Evolutionary conservation across 1,140 invertebrate genomes (phyloP).

Genomic region (Ectropis grisescens): DNA sequence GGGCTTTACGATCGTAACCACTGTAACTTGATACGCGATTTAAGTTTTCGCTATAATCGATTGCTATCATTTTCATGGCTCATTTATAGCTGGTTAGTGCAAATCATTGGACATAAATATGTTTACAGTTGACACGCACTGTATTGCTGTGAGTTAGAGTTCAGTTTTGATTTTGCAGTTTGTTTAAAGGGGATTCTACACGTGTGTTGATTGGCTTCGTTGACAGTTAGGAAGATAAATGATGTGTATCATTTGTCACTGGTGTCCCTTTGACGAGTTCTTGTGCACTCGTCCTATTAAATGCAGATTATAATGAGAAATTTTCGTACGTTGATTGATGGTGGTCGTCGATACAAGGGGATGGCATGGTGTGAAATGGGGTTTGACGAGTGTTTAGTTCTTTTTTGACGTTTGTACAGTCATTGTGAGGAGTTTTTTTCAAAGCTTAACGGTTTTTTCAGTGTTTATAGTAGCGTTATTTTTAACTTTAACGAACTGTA

Average conservation of each 20-base stretch:
- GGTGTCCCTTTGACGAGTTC: constrained; percentile 26
- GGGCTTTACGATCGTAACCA: constrained; percentile 21
- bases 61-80: constrained; percentile 10
- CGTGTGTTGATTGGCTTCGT: constrained; percentile 56
- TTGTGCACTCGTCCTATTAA: constrained; percentile 48
- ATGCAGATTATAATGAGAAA: constrained; percentile 50
- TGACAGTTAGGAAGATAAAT: constrained; percentile 66
- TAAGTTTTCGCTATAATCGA: constrained; percentile 9
- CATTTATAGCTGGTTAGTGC: constrained; percentile 10
- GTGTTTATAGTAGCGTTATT: no score
- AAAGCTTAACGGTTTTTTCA: no score
- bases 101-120: constrained; percentile 7
- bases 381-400: no score
- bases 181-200: constrained; percentile 24
- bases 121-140: constrained; percentile 3
- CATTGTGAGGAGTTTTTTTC: no score
- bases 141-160: constrained; percentile 4
- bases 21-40: constrained; percentile 14
- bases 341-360: constrained; percentile 20
- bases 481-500: no score
- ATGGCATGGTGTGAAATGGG: no score
- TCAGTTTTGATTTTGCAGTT: constrained; percentile 1
- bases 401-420: no score
- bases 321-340: constrained; percentile 51
- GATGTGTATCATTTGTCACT: constrained; percentile 60